Evolutionary conservation across 2,888 invertebrate species (phyloP), one percentile per base, ranked within the genome.

Genomic region (Mythimna albipuncta): DNA sequence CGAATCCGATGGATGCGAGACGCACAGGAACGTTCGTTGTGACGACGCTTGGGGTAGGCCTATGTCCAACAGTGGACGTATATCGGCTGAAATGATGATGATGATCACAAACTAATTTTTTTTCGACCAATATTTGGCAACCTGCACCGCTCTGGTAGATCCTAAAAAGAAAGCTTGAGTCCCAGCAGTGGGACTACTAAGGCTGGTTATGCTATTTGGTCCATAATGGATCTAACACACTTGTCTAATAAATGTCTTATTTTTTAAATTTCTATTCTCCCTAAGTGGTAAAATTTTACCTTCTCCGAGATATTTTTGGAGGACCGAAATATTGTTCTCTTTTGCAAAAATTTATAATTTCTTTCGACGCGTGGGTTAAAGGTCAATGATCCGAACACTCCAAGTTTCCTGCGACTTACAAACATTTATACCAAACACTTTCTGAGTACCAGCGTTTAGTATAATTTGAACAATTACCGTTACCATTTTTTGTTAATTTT

Each of bases 361-460:
- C 13, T 1, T 11, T 13, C 19, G 38, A 38, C 21, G 19, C 76
- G 67, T 57, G 38, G 55, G 19, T 38, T 0, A 50, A 79, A 79
- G 47, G 21, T 55, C 54, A 61, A 54, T 11, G 32, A 19, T 38
- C 5, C n/a, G 19, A 2, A 35, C 16, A 32, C 32, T 41, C 19
- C 32, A 61, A 55, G 41, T 61, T 41, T 6, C 21, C n/a, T 38
- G 21, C 19, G 59, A 41, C 47, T 54, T 71, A 21, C 10, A 54
- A 74, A 79, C 47, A 50, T 61, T 79, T 35, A 26, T 50, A 6
- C n/a, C 9, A 54, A 79, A 61, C 61, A 79, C 47, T 78, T 71
- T 41, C 13, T 55, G 50, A 78, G 47, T 61, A 16, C 16, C 16
- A 13, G 50, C 38, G 32, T 55, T 74, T 32, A 50, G 32, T 61